These are phyloP conservation scores for Leptosomus discolor DNA, from an alignment of 2,113 vertebrate genomes.

Conservation along the genomic window DNA sequence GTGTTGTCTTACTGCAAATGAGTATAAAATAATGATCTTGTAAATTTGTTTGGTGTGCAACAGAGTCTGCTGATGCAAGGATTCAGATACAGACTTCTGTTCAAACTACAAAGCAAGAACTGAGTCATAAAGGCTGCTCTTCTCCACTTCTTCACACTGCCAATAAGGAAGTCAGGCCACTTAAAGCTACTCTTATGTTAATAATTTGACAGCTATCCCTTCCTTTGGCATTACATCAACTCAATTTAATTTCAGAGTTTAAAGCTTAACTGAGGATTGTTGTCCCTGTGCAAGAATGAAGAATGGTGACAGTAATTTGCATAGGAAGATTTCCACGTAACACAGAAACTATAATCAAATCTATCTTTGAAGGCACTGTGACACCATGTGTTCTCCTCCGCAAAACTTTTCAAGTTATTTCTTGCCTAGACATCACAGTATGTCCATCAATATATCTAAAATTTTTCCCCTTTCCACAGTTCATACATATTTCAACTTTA, in stretches of 20 bases:
- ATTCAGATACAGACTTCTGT: slow-evolving; percentile 19
- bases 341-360: not conserved
- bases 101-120: slow-evolving; percentile 56
- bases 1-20: slow-evolving; percentile 2
- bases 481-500: not conserved
- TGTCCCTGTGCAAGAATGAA: slow-evolving; percentile 12
- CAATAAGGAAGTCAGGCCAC: slow-evolving; percentile 55
- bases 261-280: not conserved
- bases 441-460: not conserved
- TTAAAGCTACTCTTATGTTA: slow-evolving; percentile 31
- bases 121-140: slow-evolving; percentile 63
- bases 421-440: not conserved
- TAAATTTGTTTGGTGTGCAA: slow-evolving; percentile 32
- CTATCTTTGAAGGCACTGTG: not conserved
- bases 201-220: slow-evolving; percentile 18
- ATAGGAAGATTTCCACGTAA: not conserved
- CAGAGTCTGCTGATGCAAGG: slow-evolving; percentile 60
- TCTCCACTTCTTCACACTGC: slow-evolving; percentile 5
- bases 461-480: not conserved
- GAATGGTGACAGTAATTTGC: slow-evolving; percentile 1
- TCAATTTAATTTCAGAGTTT: not conserved
- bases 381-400: not conserved
- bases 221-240: slow-evolving; percentile 29
- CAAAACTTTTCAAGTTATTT: not conserved
- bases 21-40: slow-evolving; percentile 1